A percentile compares a stretch with the other conserved stretches of the same genome.
Evolutionary conservation across 2,113 vertebrate species (phyloP).

Genomic region (Neopipo cinnamomea): DNA sequence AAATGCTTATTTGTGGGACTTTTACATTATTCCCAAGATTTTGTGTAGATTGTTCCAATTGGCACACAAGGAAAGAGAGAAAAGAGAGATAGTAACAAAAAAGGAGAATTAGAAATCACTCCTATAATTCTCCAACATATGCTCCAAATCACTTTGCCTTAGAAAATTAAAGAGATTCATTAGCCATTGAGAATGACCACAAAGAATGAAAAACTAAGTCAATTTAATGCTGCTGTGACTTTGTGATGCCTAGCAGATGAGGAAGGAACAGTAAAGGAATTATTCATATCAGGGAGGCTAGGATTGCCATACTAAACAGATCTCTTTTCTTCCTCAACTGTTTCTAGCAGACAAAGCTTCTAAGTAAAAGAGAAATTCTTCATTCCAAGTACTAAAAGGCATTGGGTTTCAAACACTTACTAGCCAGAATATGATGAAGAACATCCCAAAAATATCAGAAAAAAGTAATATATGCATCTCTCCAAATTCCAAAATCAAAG

Average conservation of each 20-base stretch:
- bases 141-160: background rate
- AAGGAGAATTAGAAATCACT: background rate
- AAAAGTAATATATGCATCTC: background rate
- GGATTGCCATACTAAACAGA: conserved; percentile 8
- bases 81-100: background rate
- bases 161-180: background rate
- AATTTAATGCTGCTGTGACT: conserved; percentile 32
- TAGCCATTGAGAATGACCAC: background rate
- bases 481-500: background rate
- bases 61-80: background rate
- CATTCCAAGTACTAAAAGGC: background rate
- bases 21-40: background rate
- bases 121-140: background rate
- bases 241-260: background rate
- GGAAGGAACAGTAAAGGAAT: background rate
- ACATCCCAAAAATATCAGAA: background rate
- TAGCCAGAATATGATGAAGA: background rate
- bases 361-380: background rate
- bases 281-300: background rate
- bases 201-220: background rate
- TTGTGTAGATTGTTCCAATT: background rate
- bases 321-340: background rate
- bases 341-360: background rate
- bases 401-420: background rate
- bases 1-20: background rate